Evolutionary conservation across 2,113 vertebrate species (phyloP).

Genomic region (Anseranas semipalmata): DNA sequence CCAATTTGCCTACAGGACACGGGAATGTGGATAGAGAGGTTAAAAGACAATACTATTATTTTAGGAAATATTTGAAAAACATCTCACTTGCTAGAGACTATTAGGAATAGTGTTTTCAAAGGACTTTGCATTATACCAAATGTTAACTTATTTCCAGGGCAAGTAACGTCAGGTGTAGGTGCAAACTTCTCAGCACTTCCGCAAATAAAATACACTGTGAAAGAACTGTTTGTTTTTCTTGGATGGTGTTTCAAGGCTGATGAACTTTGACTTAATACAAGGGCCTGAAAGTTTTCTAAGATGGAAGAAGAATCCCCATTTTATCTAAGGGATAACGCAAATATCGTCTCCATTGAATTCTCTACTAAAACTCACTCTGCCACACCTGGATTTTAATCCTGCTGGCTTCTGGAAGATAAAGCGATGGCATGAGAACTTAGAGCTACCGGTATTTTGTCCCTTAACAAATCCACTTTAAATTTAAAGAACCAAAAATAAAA

Average conservation of each 20-base stretch:
- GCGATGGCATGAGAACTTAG: not conserved
- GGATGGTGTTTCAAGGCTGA: not conserved
- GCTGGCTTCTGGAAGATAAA: not conserved
- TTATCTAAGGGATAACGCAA: not conserved
- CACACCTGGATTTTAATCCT: not conserved
- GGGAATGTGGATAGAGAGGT: not conserved
- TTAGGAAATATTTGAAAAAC: not conserved
- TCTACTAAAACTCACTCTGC: not conserved
- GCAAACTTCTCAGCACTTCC: not conserved
- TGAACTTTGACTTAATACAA: not conserved
- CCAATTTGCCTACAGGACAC: not conserved
- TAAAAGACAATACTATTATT: not conserved
- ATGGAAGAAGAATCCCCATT: not conserved
- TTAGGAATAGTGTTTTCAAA: not conserved
- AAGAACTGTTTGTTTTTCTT: fast-evolving
- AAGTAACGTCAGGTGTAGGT: not conserved
- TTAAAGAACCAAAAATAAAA: not conserved
- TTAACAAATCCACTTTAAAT: not conserved
- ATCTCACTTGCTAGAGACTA: fast-evolving
- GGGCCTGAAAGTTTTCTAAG: not conserved
- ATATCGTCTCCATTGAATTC: not conserved
- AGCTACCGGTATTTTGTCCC: fast-evolving
- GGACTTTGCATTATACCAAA: too few relatives aligned
- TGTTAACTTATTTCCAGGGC: not conserved
- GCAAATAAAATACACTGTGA: not conserved